Evolutionary conservation across 2,113 vertebrate species (phyloP), one percentile per base, ranked within the genome.

Genomic region (Corynorhinus townsendii): DNA sequence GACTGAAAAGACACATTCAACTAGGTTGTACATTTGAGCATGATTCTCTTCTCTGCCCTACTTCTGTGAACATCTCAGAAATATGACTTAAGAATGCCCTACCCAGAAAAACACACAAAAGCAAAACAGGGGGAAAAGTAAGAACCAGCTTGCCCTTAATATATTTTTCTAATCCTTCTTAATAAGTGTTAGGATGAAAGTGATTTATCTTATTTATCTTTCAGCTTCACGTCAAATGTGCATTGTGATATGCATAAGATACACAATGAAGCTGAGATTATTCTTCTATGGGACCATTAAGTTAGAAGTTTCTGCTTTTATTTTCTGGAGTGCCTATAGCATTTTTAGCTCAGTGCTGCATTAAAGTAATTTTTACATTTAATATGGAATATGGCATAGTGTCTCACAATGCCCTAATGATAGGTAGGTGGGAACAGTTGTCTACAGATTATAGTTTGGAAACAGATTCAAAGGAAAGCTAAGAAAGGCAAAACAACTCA

Each of bases 291-390:
- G 62, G 45, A 95, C 66, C 92, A 95, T 95, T 96, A 95, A 93
- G 45, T 92, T 79, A 62, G 88, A 96, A 95, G 93, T 94, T 75
- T 86, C 87, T 82, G 62, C 92, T 96, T 85, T 95, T 93, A 97
- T 86, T 95, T 95, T 96, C 77, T 92, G 82, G 43, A 96, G 45
- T 93, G 85, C 88, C 90, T 95, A 56, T 35, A 94, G 81, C 92
- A 96, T 38, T 97, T 97, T 95, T 92, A 96, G 85, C 93, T 97
- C 92, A 89, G 22, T 90, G 82, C 54, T 97, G 54, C 77, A 96
- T 97, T 97, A 97, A 95, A 96, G 95, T 94, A 96, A 96, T 93
- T 97, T 97, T 95, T 95, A 75, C 90, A 93, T 95, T 95, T 97
- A 97, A 96, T 88, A 82, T 62, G 66, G 49, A 97, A 97, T 86